These are phyloP conservation scores for Carcharodon carcharias DNA, from an alignment of 2,797 vertebrate species.

Conservation along the genomic window DNA sequence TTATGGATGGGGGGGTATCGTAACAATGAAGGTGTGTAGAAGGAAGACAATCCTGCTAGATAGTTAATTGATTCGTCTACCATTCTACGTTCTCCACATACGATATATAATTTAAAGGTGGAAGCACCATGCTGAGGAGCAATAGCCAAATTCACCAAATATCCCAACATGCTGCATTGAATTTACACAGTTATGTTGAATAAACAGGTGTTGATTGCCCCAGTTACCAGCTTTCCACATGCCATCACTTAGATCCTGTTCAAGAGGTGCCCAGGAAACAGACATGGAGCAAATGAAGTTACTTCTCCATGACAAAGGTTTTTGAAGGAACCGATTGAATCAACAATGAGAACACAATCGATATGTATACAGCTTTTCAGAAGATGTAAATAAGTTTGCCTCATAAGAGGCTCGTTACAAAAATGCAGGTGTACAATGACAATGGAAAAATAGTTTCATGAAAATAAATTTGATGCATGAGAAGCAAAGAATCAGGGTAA, in stretches of 20 bases:
- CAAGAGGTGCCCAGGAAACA: not conserved
- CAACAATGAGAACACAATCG: not conserved
- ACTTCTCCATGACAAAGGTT: not conserved
- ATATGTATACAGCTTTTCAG: not conserved
- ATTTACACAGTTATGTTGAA: not conserved
- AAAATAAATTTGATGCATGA: not conserved
- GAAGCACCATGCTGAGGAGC: not conserved
- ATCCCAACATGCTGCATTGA: not conserved
- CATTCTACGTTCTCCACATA: no score
- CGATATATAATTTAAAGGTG: no score
- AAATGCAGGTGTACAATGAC: not conserved
- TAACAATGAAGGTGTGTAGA: not conserved
- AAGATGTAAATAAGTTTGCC: not conserved
- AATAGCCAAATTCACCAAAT: not conserved
- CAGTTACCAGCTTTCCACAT: not conserved
- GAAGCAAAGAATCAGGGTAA: not conserved
- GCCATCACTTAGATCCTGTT: not conserved
- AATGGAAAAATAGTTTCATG: not conserved
- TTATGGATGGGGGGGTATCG: not conserved
- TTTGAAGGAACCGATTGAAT: not conserved
- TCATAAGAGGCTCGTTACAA: not conserved
- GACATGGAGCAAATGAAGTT: not conserved
- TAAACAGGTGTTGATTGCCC: not conserved
- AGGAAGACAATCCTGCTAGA: not conserved
- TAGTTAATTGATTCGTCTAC: not conserved